Evolutionary conservation across 2,113 vertebrate species (phyloP).

Genomic region (Astatoreochromis straeleni): DNA sequence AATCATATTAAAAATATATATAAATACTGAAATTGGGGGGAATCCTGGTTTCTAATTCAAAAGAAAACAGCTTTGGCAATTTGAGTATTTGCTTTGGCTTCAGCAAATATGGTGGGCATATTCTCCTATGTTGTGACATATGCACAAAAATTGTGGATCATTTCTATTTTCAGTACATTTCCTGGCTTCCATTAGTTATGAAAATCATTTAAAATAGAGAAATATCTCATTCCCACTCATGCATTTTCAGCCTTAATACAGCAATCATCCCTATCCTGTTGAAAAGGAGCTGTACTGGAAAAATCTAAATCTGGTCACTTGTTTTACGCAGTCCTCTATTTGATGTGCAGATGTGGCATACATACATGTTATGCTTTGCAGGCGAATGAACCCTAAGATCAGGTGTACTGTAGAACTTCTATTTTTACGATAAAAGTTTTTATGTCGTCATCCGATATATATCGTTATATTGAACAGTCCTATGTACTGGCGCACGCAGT

Average conservation of each 20-base stretch:
- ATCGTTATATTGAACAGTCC: background rate
- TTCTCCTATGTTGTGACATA: background rate
- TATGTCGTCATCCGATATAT: background rate
- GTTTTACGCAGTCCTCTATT: background rate
- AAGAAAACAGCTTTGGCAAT: background rate
- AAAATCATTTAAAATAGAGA: background rate
- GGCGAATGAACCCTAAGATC: background rate
- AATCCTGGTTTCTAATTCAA: background rate
- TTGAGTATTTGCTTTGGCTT: accelerated
- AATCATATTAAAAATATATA: background rate
- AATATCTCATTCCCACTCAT: accelerated
- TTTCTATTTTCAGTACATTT: background rate
- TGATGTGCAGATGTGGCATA: background rate
- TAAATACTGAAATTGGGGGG: background rate
- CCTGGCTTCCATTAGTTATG: background rate
- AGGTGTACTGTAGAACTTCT: background rate
- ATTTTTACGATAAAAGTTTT: no score
- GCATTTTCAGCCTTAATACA: background rate
- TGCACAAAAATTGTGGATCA: background rate
- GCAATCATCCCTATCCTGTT: background rate
- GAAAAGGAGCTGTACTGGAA: background rate
- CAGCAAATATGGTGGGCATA: accelerated
- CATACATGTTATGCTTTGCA: background rate
- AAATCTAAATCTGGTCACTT: background rate
- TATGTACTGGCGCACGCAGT: background rate